Percentiles rank a stretch among this genome's conserved stretches.
phyloP scores from a whole-genome alignment of 2,797 vertebrate genomes.

The Typhlichthys subterraneus region DNA sequence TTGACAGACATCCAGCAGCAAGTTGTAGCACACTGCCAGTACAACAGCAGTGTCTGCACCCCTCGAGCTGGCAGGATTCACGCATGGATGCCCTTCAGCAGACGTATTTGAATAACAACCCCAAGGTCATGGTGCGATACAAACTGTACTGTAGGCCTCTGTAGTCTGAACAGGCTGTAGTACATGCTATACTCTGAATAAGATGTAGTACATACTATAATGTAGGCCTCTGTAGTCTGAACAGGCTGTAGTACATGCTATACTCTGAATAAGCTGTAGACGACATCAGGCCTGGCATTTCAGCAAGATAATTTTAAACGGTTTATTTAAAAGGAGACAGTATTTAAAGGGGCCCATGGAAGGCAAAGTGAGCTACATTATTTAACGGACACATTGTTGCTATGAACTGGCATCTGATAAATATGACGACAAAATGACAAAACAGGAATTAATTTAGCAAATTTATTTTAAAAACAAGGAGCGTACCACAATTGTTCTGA shows the following conservation, averaged over 20 bases:
- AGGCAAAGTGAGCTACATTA: too few species aligned
- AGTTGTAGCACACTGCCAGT: neutral
- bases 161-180: neutral
- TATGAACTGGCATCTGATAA: neutral
- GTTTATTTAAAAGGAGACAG: too few species aligned
- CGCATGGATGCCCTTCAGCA: slow-evolving; percentile 45
- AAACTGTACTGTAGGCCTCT: too few species aligned
- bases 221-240: too few species aligned
- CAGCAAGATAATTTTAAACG: too few species aligned
- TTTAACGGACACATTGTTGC: too few species aligned
- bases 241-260: neutral
- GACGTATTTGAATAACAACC: slow-evolving; percentile 47
- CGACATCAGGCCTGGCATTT: too few species aligned
- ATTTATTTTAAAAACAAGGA: slow-evolving; percentile 80
- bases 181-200: neutral
- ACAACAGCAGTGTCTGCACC: too few species aligned
- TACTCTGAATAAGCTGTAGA: too few species aligned
- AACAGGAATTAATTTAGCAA: slow-evolving; percentile 54
- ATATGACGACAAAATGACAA: slow-evolving; percentile 35
- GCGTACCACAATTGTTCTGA: slow-evolving; percentile 79
- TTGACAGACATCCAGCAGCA: neutral
- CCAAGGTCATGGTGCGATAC: too few species aligned
- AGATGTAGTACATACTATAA: neutral
- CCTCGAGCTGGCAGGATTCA: slow-evolving; percentile 49
- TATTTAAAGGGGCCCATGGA: too few species aligned